These are phyloP conservation scores for Zosterops pallidus DNA, from an alignment of 2,113 vertebrate genomes.

Conservation along the genomic window DNA sequence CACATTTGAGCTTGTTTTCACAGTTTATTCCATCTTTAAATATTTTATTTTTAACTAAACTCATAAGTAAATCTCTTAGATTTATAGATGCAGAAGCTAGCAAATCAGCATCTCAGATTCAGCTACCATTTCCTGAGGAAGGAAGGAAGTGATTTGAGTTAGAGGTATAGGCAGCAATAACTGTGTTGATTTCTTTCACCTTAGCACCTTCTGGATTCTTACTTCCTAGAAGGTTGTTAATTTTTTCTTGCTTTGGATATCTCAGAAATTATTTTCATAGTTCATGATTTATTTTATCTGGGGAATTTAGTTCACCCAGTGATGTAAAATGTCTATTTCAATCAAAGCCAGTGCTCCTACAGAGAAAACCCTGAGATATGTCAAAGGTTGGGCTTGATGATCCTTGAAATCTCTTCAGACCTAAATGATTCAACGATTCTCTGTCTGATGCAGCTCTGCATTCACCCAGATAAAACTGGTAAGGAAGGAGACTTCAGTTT, in stretches of 20 bases:
- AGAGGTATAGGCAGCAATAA: not conserved
- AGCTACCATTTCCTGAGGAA: not conserved
- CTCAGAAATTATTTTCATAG: not conserved
- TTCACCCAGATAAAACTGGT: not conserved
- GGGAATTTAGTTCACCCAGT: not conserved
- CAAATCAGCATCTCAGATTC: not conserved
- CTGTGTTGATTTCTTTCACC: not conserved
- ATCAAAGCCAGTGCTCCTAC: not conserved
- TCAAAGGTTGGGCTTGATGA: not conserved
- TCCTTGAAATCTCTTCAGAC: not conserved
- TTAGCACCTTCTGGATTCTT: conserved; percentile 12
- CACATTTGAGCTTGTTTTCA: not conserved
- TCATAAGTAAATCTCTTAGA: not conserved
- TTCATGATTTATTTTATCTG: not conserved
- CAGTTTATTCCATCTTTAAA: not conserved
- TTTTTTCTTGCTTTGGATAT: conserved; percentile 35
- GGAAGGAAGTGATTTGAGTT: not conserved
- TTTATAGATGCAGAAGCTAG: conserved; percentile 44
- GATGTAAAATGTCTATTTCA: not conserved
- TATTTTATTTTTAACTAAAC: not conserved
- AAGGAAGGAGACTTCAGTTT: not conserved
- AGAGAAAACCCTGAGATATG: not conserved
- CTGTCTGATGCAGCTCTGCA: not conserved
- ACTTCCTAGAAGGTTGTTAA: not conserved
- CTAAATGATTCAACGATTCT: not conserved